Conservation (phyloP, 2,113 vertebrate genomes). For the Mesitornis unicolor region DNA sequence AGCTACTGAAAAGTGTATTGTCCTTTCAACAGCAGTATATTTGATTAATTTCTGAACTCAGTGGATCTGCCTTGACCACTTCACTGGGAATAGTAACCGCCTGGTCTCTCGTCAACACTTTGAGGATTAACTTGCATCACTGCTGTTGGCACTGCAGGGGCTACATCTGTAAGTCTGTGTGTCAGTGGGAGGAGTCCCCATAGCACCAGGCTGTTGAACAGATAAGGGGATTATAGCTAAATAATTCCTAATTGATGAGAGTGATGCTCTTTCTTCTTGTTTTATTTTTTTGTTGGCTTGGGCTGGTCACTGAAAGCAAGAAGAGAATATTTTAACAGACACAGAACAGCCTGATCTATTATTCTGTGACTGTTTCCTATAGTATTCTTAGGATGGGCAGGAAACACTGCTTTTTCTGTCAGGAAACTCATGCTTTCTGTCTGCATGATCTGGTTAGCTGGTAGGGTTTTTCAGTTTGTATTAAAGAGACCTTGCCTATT, state of each 20-base stretch:
- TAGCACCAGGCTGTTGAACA: background rate
- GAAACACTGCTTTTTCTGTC: background rate
- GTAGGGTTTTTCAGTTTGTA: background rate
- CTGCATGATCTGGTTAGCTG: background rate
- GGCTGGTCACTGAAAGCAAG: background rate
- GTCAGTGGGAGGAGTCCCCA: background rate
- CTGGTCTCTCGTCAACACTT: background rate
- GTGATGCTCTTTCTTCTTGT: background rate
- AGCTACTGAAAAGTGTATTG: background rate
- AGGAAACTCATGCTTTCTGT: background rate
- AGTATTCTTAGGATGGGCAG: background rate
- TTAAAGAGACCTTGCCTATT: background rate
- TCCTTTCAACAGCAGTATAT: background rate
- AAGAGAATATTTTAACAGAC: background rate
- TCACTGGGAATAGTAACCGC: background rate
- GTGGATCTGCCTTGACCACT: background rate
- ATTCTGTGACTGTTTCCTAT: background rate
- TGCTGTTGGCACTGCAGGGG: background rate
- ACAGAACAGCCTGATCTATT: background rate
- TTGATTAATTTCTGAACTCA: background rate
- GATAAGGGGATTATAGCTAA: background rate
- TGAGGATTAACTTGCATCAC: background rate
- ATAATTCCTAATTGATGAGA: background rate
- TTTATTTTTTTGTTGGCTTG: background rate
- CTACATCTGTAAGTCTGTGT: background rate